phyloP scores from a whole-genome alignment of 2,113 vertebrate species.

The Felis chaus region DNA sequence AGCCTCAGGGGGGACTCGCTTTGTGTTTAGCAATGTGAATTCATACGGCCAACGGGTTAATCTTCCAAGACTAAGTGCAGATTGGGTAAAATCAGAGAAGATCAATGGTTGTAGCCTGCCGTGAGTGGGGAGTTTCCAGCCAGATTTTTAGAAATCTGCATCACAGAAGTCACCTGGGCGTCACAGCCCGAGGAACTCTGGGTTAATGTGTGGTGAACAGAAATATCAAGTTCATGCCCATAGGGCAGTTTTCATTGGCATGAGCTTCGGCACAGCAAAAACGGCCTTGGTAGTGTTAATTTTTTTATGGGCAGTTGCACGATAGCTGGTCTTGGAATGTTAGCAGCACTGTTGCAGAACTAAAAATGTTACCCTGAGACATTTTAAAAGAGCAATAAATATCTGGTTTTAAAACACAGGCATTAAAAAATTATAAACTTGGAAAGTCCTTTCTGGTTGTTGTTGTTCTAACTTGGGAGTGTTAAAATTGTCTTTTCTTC shows the following conservation, averaged over 20 bases:
- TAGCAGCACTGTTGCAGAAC: conserved; percentile 64
- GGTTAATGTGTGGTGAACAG: conserved; percentile 60
- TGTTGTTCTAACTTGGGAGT: conserved; percentile 58
- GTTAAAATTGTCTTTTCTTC: conserved; percentile 21
- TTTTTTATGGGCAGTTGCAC: conserved; percentile 68
- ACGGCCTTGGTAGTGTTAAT: conserved; percentile 62
- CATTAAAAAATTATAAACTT: conserved; percentile 70
- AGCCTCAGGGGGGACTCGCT: conserved; percentile 30
- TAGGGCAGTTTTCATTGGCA: conserved; percentile 65
- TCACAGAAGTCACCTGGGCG: conserved; percentile 56
- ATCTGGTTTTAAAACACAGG: conserved; percentile 71
- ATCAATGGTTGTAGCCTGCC: conserved; percentile 66
- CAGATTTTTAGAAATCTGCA: conserved; percentile 77
- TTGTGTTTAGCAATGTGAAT: conserved; percentile 61
- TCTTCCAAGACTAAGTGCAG: conserved; percentile 75
- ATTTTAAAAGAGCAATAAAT: conserved; percentile 73
- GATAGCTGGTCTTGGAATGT: conserved; percentile 66
- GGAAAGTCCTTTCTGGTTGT: conserved; percentile 50
- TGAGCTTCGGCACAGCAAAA: conserved; percentile 63
- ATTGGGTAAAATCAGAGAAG: conserved; percentile 75
- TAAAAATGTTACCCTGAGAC: conserved; percentile 68
- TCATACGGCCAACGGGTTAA: conserved; percentile 72
- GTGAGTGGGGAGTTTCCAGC: conserved; percentile 55
- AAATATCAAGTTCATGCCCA: conserved; percentile 50
- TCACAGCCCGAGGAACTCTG: conserved; percentile 45